A percentile compares a stretch with the other conserved stretches of the same genome.
Conservation (phyloP, 2,888 invertebrate genomes). For the Ctenicera cuprea region DNA sequence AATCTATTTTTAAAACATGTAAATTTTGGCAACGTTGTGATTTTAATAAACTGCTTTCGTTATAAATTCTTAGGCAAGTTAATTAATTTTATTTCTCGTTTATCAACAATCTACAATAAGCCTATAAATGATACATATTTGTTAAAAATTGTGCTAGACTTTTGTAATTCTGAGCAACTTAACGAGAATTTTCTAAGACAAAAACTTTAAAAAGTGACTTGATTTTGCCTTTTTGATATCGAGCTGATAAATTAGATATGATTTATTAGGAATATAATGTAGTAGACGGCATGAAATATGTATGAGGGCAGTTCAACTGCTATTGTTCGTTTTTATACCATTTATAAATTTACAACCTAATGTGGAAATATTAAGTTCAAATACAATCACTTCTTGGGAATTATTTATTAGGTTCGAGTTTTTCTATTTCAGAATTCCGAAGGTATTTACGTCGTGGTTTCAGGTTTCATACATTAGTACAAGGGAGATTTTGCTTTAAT, state of each 20-base stretch:
- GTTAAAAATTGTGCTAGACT: neutral
- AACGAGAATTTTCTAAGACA: neutral
- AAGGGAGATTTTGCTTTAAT: no score
- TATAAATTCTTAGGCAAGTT: no score
- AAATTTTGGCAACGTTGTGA: neutral
- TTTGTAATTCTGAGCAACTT: neutral
- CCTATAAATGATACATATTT: neutral
- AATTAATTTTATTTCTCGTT: no score
- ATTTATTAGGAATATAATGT: constrained; percentile 44
- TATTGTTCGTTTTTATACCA: constrained; percentile 39
- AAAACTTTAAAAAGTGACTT: constrained; percentile 14
- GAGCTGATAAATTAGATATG: constrained; percentile 35
- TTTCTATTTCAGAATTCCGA: neutral
- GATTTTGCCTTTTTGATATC: constrained; percentile 39
- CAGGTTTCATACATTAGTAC: no score
- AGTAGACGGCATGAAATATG: constrained; percentile 40
- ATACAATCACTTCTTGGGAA: constrained; percentile 39
- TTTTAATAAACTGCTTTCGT: neutral
- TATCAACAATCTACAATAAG: neutral
- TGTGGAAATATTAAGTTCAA: constrained; percentile 30
- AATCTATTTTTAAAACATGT: neutral
- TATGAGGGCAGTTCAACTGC: constrained; percentile 34
- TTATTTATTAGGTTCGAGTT: constrained; percentile 24
- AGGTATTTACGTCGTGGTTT: neutral
- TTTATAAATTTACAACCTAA: constrained; percentile 41